phyloP scores from a whole-genome alignment of 2,797 vertebrate genomes.

The Typhlichthys eigenmanni region DNA sequence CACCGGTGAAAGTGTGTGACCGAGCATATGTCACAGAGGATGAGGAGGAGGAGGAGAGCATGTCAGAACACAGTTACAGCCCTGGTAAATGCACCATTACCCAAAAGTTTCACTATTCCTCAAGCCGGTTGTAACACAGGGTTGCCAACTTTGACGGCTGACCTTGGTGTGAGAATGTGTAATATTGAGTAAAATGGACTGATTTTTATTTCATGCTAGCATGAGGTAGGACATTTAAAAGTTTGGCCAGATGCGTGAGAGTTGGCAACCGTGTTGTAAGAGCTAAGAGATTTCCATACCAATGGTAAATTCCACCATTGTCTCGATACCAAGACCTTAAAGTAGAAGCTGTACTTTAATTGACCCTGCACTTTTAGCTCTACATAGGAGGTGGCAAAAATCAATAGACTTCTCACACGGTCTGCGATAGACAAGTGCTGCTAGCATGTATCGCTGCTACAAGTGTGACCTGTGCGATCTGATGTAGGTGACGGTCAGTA shows the following conservation, averaged over 20 bases:
- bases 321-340: constrained; percentile 8
- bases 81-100: constrained; percentile 66
- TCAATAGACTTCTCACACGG: background rate
- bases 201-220: no score
- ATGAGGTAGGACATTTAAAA: no score
- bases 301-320: constrained; percentile 14
- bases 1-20: constrained; percentile 83
- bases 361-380: no score
- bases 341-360: no score
- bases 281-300: background rate
- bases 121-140: no score
- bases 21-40: constrained; percentile 82
- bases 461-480: constrained; percentile 6
- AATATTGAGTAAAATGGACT: no score
- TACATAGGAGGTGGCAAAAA: background rate
- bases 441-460: constrained; percentile 1
- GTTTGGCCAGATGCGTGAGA: no score
- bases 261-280: no score
- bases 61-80: constrained; percentile 85
- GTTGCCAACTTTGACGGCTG: constrained; percentile 12
- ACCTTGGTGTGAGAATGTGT: constrained; percentile 14
- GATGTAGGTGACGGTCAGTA: constrained; percentile 78
- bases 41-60: constrained; percentile 85
- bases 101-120: constrained; percentile 1
- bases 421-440: background rate